Evolutionary conservation across 2,888 invertebrate genomes (phyloP), one percentile per base, ranked within the genome.

Genomic region (Hylaea fasciaria): DNA sequence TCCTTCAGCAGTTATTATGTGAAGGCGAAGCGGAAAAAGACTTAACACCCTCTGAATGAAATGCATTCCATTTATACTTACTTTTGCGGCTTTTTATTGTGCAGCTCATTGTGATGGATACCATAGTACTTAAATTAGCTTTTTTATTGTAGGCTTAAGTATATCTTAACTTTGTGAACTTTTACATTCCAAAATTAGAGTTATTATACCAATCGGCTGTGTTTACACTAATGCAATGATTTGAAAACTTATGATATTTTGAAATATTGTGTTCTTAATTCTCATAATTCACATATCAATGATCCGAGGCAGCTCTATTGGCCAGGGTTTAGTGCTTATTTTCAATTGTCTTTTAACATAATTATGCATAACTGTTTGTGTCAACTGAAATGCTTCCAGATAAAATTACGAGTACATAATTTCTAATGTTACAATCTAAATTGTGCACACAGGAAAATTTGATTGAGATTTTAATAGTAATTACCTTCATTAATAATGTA

Each of bases 11-110:
- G 85, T 93, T 97, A 74, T 89, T 97, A 54, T 94, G 93, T 74
- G 97, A 96, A 88, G 95, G 95, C 55, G 95, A 96, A 87, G 93
- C 94, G 41, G 96, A 96, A 87, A 95, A 94, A 83, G 95, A 95
- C 86, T 92, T 95, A 72, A 95, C 95, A 69, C 95, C 95, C 62
- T 95, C 95, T 41, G 95, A 95, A 91, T 95, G 93, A 83, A 50
- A 58, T 17, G n/a, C 48, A 61, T 66, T 67, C 51, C 73, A 56
- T 43, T 70, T 62, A 52, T 71, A 68, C 57, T 71, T 70, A 59
- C 51, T 65, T 73, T 64, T 74, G 79, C 75, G 79, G 83, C 82
- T 82, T 83, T 81, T 84, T 80, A 82, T 78, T 76, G 66, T 80
- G 83, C 83, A 86, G 85, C 83, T 86, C 82, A 89, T 86, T 91